Evolutionary conservation across 2,113 vertebrate species (phyloP).

Genomic region (Muscicapa adusta): DNA sequence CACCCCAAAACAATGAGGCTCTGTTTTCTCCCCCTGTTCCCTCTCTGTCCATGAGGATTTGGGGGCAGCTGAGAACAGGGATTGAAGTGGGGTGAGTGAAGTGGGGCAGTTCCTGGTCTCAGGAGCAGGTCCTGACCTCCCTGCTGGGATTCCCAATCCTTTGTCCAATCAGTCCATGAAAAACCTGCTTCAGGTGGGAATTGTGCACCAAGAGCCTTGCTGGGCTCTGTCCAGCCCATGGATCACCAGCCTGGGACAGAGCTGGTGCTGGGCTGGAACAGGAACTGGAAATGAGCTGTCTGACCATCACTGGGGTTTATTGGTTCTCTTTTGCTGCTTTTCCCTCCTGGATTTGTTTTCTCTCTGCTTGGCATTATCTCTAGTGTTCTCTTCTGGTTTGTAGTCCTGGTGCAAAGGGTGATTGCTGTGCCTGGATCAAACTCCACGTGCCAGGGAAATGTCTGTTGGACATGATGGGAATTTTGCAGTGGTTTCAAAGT

Average conservation of each 20-base stretch:
- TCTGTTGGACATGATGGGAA: rapidly evolving
- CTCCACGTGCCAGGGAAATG: rapidly evolving
- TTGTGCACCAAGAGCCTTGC: not conserved
- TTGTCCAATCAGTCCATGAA: rapidly evolving
- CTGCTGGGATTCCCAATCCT: not conserved
- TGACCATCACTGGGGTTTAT: not conserved
- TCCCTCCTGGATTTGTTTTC: not conserved
- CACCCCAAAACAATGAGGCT: too few species aligned
- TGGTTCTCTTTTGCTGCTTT: not conserved
- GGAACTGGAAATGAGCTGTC: rapidly evolving
- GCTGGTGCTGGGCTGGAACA: rapidly evolving
- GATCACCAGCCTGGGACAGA: not conserved
- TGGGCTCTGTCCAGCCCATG: not conserved
- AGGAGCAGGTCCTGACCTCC: not conserved
- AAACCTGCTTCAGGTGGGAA: not conserved
- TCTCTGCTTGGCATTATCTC: not conserved
- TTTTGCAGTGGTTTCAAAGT: not conserved
- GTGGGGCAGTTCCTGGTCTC: rapidly evolving
- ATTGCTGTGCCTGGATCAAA: not conserved
- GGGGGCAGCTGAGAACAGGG: not conserved
- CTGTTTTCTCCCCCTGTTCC: rapidly evolving
- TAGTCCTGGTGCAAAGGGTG: not conserved
- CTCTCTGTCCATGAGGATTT: rapidly evolving
- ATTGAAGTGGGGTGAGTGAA: not conserved
- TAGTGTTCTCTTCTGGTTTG: not conserved